Evolutionary conservation across 2,113 vertebrate species (phyloP), one percentile per base, ranked within the genome.

Genomic region (Gymnobelideus leadbeateri): DNA sequence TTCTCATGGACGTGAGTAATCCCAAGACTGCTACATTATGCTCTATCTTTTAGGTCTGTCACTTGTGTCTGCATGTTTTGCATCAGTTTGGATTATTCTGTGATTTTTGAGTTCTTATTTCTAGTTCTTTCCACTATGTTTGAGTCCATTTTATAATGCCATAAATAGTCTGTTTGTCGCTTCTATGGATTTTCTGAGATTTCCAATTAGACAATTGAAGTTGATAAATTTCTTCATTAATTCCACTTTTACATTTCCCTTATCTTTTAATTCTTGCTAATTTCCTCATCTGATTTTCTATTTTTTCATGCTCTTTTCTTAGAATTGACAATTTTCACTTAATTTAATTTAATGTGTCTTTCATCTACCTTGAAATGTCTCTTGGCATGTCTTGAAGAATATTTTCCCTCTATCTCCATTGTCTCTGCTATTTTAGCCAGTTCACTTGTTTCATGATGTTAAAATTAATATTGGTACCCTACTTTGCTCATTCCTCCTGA

Each of bases 351-450:
- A 84, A 84, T n/a, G 57, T 68, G 61, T 84, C 68, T 84, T 84
- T 84, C 68, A 23, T 84, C 68, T 84, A 84, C 68, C n/a, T 84
- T 84, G n/a, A 84, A 84, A 84, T 84, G n/a, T 84, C 37, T 84
- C n/a, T 43, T 43, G 8, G 37, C n/a, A 84, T 84, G 7, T 84
- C n/a, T 43, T 23, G 68, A 1, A 43, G 68, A 68, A 77, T n/a
- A n/a, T n/a, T 84, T 43, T 21, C 2, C 1, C 14, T 19, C 0
- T 28, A 37, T 68, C n/a, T 23, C 7, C 16, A 2, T 43, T 84
- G 19, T 43, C 16, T 4, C 16, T 43, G 0, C 1, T 43, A 2
- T 84, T 84, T 84, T 23, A 84, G 7, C 1, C 68, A 43, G 8
- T 21, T 84, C 68, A 43, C 19, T 43, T 84, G 6, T 21, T 19